Base-by-base conservation (phyloP, 1,140 invertebrate species). In the Drosophila takahashii region DNA sequence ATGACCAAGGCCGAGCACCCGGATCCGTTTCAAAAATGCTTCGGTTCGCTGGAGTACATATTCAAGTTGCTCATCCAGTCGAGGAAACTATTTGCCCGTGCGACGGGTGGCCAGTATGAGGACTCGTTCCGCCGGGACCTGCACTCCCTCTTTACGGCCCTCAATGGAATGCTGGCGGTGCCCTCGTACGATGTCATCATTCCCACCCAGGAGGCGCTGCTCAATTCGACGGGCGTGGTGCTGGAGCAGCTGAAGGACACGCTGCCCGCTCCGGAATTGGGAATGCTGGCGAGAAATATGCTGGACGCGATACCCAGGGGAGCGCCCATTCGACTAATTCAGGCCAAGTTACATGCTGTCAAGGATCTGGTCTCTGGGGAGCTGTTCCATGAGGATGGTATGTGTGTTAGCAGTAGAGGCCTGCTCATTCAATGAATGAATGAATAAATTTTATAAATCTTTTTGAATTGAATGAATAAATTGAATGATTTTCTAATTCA, bases 21-120 rank as follows among this genome's bases (percentile, higher is more conserved):
- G 72, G 96, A 98, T 81, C 96, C 97, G 0, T 97, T 98, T 42
- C 95, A 97, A 78, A 97, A 97, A 79, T 98, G 97, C 87, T 97
- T 98, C 66, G 95, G 96, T 52, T 97, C 97, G 0, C 93, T 99
- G 8, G 98, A 98, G 91, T 98, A 98, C 71, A 97, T 99, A 79
- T 98, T 99, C 92, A 98, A 99, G 79, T 95, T 99, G 75, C 97
- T 99, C 6, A 98, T 99, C 11, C 96, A 98, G 74, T 99, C 98
- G 32, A 94, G 98, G 26, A 91, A 97, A 15, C 92, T 99, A 3
- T 99, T 98, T 94, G 95, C 97, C 0, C 94, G 96, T 15, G 97
- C 97, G 1, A 98, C 96, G 0, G 96, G 96, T 4, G 96, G 96
- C 0, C 95, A 97, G 86, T 97, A 96, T 78, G 97, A 98, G 87